Evolutionary conservation across 2,888 invertebrate species (phyloP).

Genomic region (Oxycera nigricornis): DNA sequence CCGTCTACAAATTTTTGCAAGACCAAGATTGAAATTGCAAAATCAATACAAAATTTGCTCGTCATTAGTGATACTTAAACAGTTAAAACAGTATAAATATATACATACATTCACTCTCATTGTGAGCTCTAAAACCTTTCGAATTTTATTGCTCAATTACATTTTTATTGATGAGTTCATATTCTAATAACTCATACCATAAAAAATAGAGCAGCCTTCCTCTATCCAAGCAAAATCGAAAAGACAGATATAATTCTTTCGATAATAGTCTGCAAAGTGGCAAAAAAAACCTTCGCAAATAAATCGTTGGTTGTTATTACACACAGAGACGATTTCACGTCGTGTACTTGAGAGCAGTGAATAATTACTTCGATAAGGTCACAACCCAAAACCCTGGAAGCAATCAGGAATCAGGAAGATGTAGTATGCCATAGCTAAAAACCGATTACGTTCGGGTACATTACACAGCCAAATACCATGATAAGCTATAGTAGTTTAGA

Average conservation of each 20-base stretch:
- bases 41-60: no score
- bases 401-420: background rate
- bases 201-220: no score
- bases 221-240: background rate
- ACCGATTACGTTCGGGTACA: slow-evolving; percentile 32
- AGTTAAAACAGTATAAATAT: no score
- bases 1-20: no score
- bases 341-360: background rate
- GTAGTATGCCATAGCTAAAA: background rate
- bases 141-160: no score
- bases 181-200: no score
- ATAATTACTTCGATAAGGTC: slow-evolving; percentile 15
- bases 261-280: background rate
- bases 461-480: slow-evolving; percentile 19
- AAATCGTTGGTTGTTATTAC: background rate
- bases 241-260: background rate
- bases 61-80: no score
- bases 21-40: no score
- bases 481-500: slow-evolving; percentile 13
- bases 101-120: no score
- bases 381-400: background rate
- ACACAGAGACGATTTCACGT: background rate
- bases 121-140: no score
- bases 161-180: no score
- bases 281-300: background rate